Evolutionary conservation across 2,888 invertebrate species (phyloP), one percentile per base, ranked within the genome.

Genomic region (Synergus laeviventris): DNA sequence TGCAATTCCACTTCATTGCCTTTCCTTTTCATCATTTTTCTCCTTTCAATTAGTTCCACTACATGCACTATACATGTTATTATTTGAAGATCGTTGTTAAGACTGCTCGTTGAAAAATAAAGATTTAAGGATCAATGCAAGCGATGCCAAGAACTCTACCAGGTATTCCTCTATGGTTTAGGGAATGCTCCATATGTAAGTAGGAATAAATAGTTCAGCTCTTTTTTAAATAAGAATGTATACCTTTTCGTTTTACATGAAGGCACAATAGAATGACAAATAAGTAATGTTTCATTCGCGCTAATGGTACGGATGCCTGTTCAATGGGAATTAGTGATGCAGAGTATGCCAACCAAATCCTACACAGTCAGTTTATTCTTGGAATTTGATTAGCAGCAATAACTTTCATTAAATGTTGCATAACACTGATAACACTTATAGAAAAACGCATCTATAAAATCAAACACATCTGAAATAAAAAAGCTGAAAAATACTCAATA

Each of bases 1-100:
- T 56, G 36, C 14, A 14, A 42, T 60, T 70, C 24, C 36, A 45
- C 70, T 75, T 24, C 18, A 38, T 38, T 75, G 12, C 7, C n/a
- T 18, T 36, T 36, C n/a, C 21, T 39, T 45, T 42, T 73, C 73
- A 61, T 74, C 64, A 78, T 75, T 62, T 78, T 62, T 73, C 61
- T 21, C 38, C 60, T 36, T 64, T 70, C 70, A 54, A 70, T 70
- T 70, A 70, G 70, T 70, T 70, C 49, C 70, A 70, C 70, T 49
- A 54, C 45, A 16, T 70, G 70, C 70, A 54, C 36, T 7, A 7
- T 66, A 45, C 24, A 66, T 64, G 39, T 64, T 70, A 36, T 70
- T 70, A 70, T 70, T 70, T 70, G n/a, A 7, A 70, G 49, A 54
- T 54, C 24, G 49, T 5, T 64, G 21, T 64, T 64, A 38, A 16